Evolutionary conservation across 1,140 invertebrate species (phyloP), one percentile per base, ranked within the genome.

Genomic region (Conus ventricosus): DNA sequence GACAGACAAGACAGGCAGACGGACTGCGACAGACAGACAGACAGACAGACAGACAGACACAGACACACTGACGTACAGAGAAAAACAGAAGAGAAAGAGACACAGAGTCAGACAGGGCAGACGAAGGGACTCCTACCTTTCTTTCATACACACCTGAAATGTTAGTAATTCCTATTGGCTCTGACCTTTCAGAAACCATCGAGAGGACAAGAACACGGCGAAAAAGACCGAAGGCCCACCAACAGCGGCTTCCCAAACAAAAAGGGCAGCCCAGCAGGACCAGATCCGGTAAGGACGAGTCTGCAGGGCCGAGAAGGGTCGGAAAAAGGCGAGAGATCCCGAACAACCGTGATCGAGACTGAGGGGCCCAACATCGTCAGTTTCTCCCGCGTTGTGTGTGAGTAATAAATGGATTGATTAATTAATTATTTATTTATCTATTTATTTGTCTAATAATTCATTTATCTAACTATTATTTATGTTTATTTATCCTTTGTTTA

Each of bases 301-400:
- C 17, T 82, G 39, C 39, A 53, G 80, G 54, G 17, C 15, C 17
- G 6, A 55, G 8, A 15, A 15, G 57, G 5, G 57, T 15, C 8
- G 57, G 57, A 15, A 60, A 60, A 60, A 60, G 57, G 6, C 80
- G 54, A 55, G n/a, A 83, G 53, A 83, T 71, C 67, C 20, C 67
- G 67, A 71, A 71, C 67, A 6, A 23, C 67, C 11, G 20, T 55
- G 20, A 75, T 53, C 53, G 85, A 23, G 15, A 63, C 25, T 51
- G 51, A 53, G 11, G 85, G 63, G 51, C 63, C 85, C 27, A 75
- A 75, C 27, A 87, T 87, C 53, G 51, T 87, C 63, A 87, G 67
- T 25, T 87, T 76, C 20, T 87, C 85, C 20, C 25, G 76, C 15
- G 27, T 76, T 53, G 13, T 87, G 23, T 55, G 85, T 87, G 67